A percentile compares a stretch with the other conserved stretches of the same genome.
phyloP scores from a whole-genome alignment of 2,888 invertebrate species.

The Eueremaeus valkanovi region DNA sequence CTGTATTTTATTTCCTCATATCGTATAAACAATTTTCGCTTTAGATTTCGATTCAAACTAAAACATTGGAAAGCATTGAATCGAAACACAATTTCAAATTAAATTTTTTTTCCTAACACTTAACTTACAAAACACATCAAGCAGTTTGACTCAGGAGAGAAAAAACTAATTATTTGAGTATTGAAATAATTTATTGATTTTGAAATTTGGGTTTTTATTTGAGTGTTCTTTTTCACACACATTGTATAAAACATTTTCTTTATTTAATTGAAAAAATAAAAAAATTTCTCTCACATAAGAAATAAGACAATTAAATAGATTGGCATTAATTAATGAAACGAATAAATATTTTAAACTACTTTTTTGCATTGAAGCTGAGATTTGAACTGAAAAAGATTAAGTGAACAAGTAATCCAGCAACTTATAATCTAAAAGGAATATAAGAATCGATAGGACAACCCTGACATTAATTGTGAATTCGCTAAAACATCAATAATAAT shows the following conservation, averaged over 20 bases:
- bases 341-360: not conserved
- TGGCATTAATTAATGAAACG: not conserved
- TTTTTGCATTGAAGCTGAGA: not conserved
- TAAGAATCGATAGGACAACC: not conserved
- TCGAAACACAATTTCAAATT: slow-evolving; percentile 3
- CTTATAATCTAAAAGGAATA: too few relatives aligned
- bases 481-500: slow-evolving; percentile 33
- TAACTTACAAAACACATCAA: not conserved
- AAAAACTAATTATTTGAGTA: not conserved
- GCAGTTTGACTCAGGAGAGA: not conserved
- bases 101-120: not conserved
- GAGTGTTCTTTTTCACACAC: slow-evolving; percentile 8
- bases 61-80: slow-evolving; percentile 9
- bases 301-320: not conserved
- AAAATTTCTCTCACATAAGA: slow-evolving; percentile 1
- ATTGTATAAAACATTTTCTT: not conserved
- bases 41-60: not conserved
- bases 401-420: not conserved
- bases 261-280: slow-evolving; percentile 29
- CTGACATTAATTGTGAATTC: slow-evolving; percentile 34
- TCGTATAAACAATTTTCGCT: not conserved
- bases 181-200: slow-evolving; percentile 31
- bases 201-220: slow-evolving; percentile 29
- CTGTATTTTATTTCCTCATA: not conserved
- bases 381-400: not conserved